phyloP scores from a whole-genome alignment of 2,113 vertebrate genomes.

The Cinclus mexicanus region DNA sequence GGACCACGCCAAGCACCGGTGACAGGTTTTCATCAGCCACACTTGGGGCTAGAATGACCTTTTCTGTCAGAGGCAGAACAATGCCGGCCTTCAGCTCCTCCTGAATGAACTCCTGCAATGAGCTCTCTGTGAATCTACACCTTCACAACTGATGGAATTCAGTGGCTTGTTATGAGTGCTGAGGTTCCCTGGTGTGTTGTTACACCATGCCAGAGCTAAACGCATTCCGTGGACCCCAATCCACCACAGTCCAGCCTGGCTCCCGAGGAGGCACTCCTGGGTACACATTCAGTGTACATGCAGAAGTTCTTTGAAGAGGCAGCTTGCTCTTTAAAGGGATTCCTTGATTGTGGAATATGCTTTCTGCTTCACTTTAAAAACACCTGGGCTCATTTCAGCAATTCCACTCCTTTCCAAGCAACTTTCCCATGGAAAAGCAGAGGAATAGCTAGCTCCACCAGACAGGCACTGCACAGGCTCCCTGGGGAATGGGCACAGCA shows the following conservation, averaged over 20 bases:
- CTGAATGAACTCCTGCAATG: background rate
- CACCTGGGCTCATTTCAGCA: background rate
- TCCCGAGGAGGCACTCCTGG: background rate
- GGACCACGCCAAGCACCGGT: background rate
- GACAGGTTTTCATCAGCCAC: background rate
- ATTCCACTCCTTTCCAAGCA: background rate
- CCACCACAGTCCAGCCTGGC: background rate
- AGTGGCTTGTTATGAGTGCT: background rate
- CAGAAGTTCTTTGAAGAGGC: background rate
- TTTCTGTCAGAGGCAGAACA: background rate
- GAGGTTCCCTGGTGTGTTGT: background rate
- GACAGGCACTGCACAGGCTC: background rate
- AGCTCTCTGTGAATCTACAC: background rate
- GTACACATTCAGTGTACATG: background rate
- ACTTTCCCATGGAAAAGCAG: background rate
- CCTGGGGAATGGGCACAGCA: background rate
- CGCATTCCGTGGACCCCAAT: background rate
- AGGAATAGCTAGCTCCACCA: background rate
- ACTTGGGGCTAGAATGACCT: background rate
- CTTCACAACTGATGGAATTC: background rate
- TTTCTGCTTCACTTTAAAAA: background rate
- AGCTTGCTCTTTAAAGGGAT: background rate
- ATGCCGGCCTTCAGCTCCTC: background rate
- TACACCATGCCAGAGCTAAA: background rate
- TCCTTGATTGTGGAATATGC: background rate